phyloP scores from a whole-genome alignment of 2,797 vertebrate genomes.

The Percopsis omiscomaycus region DNA sequence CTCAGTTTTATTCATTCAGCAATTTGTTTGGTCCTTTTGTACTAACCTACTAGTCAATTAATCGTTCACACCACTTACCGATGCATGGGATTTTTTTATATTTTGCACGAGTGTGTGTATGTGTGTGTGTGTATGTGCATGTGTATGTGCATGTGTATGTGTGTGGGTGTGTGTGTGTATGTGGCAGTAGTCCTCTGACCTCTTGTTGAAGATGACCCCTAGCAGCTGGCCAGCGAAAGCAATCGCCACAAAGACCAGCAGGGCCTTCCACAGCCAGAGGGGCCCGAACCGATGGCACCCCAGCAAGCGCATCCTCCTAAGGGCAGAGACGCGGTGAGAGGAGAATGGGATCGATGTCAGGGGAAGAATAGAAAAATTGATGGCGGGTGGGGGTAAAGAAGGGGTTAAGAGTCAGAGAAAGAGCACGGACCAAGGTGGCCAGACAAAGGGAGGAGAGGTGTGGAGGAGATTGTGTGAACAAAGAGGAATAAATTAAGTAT shows the following conservation, averaged over 20 bases:
- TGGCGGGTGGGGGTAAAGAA: not conserved
- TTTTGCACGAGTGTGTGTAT: not conserved
- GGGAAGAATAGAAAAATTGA: not conserved
- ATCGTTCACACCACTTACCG: too few relatives aligned
- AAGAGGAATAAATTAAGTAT: not conserved
- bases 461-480: not conserved
- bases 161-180: not conserved
- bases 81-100: too few relatives aligned
- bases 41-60: too few relatives aligned
- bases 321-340: not conserved
- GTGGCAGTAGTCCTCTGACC: slow-evolving; percentile 64
- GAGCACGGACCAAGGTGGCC: not conserved
- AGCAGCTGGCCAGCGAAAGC: slow-evolving; percentile 85
- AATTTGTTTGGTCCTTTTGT: too few relatives aligned
- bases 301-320: slow-evolving; percentile 80
- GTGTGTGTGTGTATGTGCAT: not conserved
- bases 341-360: too few relatives aligned
- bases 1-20: too few relatives aligned
- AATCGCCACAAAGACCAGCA: slow-evolving; percentile 83
- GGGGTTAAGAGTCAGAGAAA: not conserved
- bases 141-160: not conserved
- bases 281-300: slow-evolving; percentile 73
- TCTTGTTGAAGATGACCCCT: slow-evolving; percentile 84
- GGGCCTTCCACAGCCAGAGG: slow-evolving; percentile 80
- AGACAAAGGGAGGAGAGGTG: not conserved